Conservation (phyloP, 2,113 vertebrate genomes). For the Mungos mungo region DNA sequence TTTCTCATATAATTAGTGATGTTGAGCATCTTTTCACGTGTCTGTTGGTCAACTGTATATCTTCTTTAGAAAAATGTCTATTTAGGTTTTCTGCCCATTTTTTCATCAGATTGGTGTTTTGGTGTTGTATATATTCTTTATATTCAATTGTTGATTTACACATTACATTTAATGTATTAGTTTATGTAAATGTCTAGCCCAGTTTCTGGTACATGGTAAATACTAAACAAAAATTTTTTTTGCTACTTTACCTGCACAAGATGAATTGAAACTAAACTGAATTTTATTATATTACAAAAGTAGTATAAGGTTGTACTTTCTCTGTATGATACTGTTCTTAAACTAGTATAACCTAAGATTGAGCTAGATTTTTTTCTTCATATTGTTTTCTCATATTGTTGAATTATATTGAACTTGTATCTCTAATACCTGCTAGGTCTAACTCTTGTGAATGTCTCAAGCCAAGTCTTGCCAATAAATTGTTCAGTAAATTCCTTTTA, state of each 20-base stretch:
- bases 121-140: neutral
- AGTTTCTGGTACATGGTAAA: neutral
- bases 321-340: neutral
- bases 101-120: neutral
- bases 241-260: neutral
- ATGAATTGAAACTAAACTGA: neutral
- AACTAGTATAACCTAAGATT: neutral
- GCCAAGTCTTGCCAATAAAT: neutral
- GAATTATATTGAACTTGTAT: neutral
- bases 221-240: neutral
- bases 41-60: neutral
- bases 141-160: neutral
- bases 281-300: neutral
- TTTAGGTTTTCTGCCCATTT: neutral
- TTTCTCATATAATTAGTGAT: neutral
- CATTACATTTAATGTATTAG: neutral
- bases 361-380: neutral
- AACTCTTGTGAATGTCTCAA: slow-evolving; percentile 11
- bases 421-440: neutral
- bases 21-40: neutral
- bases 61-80: neutral
- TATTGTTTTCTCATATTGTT: neutral
- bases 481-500: slow-evolving; percentile 28
- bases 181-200: neutral
- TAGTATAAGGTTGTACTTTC: neutral